Conservation (phyloP, 1,140 invertebrate genomes). For the Bombus polaris region DNA sequence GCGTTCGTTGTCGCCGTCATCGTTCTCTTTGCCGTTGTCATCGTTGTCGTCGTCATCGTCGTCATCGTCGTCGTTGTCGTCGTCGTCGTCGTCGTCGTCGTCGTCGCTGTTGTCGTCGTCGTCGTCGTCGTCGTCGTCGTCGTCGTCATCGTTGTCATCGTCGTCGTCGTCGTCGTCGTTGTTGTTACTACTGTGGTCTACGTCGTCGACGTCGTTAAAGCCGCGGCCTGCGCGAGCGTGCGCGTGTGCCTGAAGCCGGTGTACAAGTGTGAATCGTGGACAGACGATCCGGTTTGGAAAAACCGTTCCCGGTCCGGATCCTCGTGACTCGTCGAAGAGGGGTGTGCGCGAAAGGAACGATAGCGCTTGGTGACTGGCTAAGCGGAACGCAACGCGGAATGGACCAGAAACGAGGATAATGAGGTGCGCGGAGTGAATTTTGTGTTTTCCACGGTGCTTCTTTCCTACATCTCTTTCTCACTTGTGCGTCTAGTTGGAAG, state of each 20-base stretch:
- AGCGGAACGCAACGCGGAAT: slow-evolving; percentile 5
- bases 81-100: not conserved
- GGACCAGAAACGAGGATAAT: slow-evolving; percentile 19
- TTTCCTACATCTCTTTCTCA: too few species aligned
- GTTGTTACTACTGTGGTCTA: not conserved
- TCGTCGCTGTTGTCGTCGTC: not conserved
- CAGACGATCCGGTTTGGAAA: slow-evolving; percentile 52
- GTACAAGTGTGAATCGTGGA: slow-evolving; percentile 45
- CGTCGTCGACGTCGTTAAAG: not conserved
- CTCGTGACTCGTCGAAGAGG: slow-evolving; percentile 50
- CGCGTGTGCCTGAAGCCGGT: slow-evolving; percentile 52
- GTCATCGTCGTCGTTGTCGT: not conserved
- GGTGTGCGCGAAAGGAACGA: slow-evolving; percentile 42
- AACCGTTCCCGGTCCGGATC: slow-evolving; percentile 36
- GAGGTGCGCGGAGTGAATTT: slow-evolving; percentile 47
- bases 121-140: not conserved
- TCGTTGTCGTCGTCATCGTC: not conserved
- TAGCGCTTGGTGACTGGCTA: not conserved
- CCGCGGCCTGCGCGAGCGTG: slow-evolving; percentile 27
- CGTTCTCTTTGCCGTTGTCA: not conserved
- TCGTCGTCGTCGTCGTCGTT: not conserved
- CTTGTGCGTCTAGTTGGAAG: not conserved
- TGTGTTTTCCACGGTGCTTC: slow-evolving; percentile 7
- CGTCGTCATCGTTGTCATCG: not conserved
- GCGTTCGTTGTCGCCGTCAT: not conserved